phyloP scores from a whole-genome alignment of 2,888 invertebrate species.

The Aphrophora alni region DNA sequence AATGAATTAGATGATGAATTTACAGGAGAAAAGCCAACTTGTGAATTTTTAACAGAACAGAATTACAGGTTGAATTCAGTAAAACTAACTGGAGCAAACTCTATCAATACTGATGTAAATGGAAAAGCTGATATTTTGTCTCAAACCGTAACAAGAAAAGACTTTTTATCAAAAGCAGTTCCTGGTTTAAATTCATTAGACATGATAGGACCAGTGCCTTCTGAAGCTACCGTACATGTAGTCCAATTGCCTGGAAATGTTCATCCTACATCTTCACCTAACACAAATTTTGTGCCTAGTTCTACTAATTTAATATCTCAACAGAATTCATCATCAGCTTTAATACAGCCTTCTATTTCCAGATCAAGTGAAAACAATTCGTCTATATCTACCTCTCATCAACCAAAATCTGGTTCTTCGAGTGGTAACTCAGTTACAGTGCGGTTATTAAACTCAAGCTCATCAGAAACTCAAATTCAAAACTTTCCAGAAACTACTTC shows the following conservation, averaged over 20 bases:
- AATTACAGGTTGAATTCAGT: background rate
- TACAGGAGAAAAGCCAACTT: background rate
- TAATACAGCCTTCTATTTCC: background rate
- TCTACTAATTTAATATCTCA: background rate
- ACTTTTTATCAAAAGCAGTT: constrained; percentile 60
- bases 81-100: background rate
- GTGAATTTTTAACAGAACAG: background rate
- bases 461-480: background rate
- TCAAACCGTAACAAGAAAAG: constrained; percentile 43
- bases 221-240: constrained; percentile 63
- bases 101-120: constrained; percentile 22
- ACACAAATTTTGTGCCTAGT: background rate
- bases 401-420: background rate
- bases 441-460: background rate
- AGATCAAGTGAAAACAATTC: background rate
- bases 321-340: background rate
- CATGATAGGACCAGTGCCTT: constrained; percentile 63
- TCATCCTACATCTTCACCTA: background rate
- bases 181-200: constrained; percentile 66
- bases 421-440: background rate
- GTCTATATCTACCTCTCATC: background rate
- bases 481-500: background rate
- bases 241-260: constrained; percentile 61
- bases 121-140: constrained; percentile 23
- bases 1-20: background rate